Base-by-base conservation (phyloP, 2,888 invertebrate species). In the Pegoplata infirma region DNA sequence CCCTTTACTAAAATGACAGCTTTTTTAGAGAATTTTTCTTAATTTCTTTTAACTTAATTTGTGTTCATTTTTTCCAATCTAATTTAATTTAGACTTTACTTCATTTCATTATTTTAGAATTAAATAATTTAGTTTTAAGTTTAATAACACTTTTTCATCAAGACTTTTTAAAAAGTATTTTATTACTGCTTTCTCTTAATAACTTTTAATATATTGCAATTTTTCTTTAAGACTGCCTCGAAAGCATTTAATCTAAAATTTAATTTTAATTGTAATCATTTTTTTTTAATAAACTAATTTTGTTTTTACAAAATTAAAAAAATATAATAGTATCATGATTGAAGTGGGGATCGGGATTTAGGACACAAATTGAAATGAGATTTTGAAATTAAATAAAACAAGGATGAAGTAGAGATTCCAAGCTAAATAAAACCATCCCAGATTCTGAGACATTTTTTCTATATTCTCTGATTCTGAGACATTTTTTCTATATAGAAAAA, bases 181-280 rank as follows among this genome's bases (percentile, higher is more conserved):
- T 19, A 32, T 14, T 58, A 12, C 19, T 25, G 36, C n/a, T n/a
- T n/a, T n/a, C 21, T 53, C 25, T 21, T 36, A 19, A 12, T 56
- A 40, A n/a, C 4, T 56, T 28, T 36, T 36, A 40, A 17, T 46
- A 49, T 59, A n/a, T 25, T 46, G 71, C 71, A 71, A 71, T 61
- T 55, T 53, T 32, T 63, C 36, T 55, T 14, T 32, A 63, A 71
- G 55, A 71, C 55, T 71, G 44, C 16, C 17, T 63, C 63, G 28
- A 23, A 36, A 61, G 46, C 44, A 61, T 71, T 61, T 55, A 67
- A 28, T n/a, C 4, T 47, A 55, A 19, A 55, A 56, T 46, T 55
- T n/a, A 66, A 40, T 46, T 66, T 44, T 55, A 46, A 67, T 56
- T 68, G 23, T 58, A 68, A 23, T 21, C n/a, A 47, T 51, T 55